These are phyloP conservation scores for Cranoglanis bouderius DNA, from an alignment of 2,113 vertebrate species.

Conservation along the genomic window DNA sequence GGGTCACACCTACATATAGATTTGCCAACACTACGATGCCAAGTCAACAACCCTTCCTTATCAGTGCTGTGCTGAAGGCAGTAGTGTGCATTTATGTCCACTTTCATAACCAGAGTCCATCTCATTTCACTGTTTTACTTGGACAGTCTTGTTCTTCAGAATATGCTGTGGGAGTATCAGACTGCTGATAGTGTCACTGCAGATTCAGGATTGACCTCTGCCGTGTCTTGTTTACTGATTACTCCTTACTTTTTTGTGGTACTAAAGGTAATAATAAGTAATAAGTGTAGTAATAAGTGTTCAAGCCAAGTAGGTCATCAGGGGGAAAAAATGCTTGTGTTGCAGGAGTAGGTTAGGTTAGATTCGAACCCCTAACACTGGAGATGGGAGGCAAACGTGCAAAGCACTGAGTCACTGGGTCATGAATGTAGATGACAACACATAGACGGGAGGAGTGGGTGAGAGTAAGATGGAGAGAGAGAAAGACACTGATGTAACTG, in stretches of 20 bases:
- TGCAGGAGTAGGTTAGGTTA: not conserved
- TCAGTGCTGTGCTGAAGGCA: not conserved
- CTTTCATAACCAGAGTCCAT: not conserved
- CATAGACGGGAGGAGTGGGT: not conserved
- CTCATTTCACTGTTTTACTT: not conserved
- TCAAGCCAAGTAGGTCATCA: not conserved
- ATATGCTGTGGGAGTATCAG: not conserved
- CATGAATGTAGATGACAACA: not conserved
- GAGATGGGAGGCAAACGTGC: too few species aligned
- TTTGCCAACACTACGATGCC: not conserved
- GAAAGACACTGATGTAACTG: not conserved
- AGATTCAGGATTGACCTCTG: not conserved
- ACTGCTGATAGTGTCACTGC: not conserved
- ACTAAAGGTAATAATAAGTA: not conserved
- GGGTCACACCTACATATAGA: slow-evolving; percentile 39
- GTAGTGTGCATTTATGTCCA: not conserved
- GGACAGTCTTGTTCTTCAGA: not conserved
- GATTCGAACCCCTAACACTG: too few species aligned
- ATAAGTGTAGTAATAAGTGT: not conserved
- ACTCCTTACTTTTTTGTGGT: not conserved
- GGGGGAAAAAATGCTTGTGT: not conserved
- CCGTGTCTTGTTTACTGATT: not conserved
- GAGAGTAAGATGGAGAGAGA: not conserved
- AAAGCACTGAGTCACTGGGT: too few species aligned
- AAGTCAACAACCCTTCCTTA: slow-evolving; percentile 27